Conservation (phyloP, 2,113 vertebrate species). For the Calypte anna region DNA sequence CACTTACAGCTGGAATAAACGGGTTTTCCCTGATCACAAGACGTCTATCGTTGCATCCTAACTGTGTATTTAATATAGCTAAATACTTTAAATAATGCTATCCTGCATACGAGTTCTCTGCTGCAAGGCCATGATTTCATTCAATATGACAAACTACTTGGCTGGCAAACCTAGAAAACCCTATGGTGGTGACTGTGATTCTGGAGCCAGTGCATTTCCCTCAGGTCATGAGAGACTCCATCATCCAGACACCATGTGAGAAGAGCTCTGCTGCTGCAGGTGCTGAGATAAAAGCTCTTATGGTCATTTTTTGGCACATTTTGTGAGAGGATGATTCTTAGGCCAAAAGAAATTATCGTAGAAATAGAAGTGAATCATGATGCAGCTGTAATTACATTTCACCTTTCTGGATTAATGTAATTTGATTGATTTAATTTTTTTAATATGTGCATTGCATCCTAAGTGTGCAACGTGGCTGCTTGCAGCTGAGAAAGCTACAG, state of each 20-base stretch:
- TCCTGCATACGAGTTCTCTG: neutral
- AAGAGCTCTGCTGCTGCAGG: neutral
- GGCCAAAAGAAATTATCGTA: neutral
- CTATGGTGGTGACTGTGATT: neutral
- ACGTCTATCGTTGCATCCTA: neutral
- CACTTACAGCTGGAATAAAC: neutral
- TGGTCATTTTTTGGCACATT: neutral
- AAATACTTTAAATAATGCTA: neutral
- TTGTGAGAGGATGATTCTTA: neutral
- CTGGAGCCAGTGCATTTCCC: neutral
- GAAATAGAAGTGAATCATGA: conserved; percentile 22
- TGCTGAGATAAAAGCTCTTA: neutral
- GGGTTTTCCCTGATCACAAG: neutral
- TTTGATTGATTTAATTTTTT: neutral
- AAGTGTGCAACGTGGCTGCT: neutral
- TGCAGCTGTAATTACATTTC: conserved; percentile 24
- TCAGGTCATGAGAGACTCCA: neutral
- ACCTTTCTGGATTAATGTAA: neutral
- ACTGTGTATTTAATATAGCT: neutral
- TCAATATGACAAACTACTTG: neutral
- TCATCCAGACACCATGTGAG: neutral
- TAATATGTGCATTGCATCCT: neutral
- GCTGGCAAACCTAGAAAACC: neutral
- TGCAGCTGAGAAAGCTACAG: neutral
- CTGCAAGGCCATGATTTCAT: neutral